Evolutionary conservation across 2,113 vertebrate genomes (phyloP).

Genomic region (Scytalopus superciliaris): DNA sequence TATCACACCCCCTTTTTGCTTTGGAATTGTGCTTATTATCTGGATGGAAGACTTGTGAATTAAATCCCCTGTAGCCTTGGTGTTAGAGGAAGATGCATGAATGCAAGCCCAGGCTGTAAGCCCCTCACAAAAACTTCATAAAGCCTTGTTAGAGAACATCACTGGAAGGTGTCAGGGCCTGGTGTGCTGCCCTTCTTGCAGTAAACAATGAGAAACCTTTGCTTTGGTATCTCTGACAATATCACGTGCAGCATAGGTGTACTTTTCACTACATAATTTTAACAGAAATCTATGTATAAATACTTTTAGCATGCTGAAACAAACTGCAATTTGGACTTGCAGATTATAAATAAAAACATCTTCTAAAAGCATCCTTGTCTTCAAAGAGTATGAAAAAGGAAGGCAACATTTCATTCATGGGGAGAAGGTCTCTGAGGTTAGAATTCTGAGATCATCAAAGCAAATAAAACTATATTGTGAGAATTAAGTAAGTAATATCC

Average conservation of each 20-base stretch:
- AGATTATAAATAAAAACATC: not conserved
- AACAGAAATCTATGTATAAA: not conserved
- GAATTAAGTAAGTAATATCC: not conserved
- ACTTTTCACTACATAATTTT: not conserved
- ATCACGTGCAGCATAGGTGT: not conserved
- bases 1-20: not conserved
- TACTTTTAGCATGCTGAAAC: not conserved
- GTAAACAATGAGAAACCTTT: not conserved
- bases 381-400: not conserved
- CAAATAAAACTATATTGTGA: not conserved
- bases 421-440: not conserved
- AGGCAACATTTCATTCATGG: not conserved
- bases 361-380: not conserved
- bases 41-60: not conserved
- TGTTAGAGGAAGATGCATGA: not conserved
- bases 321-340: not conserved
- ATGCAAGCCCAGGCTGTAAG: not conserved
- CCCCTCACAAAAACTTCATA: not conserved
- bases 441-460: not conserved
- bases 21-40: not conserved
- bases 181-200: not conserved
- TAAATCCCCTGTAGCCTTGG: not conserved
- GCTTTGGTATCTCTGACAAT: not conserved
- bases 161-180: not conserved
- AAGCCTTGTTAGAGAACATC: not conserved